phyloP scores from a whole-genome alignment of 1,140 invertebrate genomes.

The Papilio machaon region DNA sequence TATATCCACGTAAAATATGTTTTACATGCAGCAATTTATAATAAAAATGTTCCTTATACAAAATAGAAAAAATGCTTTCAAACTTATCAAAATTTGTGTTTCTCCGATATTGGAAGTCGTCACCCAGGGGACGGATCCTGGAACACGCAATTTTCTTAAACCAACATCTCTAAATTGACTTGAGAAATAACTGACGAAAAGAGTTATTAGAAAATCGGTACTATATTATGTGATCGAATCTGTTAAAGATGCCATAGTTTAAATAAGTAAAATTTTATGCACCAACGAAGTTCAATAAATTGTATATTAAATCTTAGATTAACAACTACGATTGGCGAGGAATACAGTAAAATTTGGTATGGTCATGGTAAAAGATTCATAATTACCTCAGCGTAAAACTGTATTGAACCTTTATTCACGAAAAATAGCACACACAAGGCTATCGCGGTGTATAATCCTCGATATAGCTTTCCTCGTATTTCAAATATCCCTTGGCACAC shows the following conservation, averaged over 20 bases:
- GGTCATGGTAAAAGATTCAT: not conserved
- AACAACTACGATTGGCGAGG: too few species aligned
- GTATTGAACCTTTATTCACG: not conserved
- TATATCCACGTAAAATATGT: not conserved
- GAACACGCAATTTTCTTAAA: constrained; percentile 27
- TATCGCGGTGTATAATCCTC: not conserved
- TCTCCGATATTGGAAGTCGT: constrained; percentile 1
- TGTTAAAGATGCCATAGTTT: too few species aligned
- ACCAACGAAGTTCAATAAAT: too few species aligned
- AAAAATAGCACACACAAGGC: not conserved
- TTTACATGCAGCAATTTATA: not conserved
- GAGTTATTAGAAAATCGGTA: not conserved
- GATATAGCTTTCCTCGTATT: constrained; percentile 44
- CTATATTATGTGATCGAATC: too few species aligned
- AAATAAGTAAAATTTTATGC: too few species aligned
- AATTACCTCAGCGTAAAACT: not conserved
- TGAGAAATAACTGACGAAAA: not conserved
- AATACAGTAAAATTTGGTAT: too few species aligned
- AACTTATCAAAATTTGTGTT: constrained; percentile 7
- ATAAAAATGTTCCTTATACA: not conserved
- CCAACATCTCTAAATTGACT: constrained; percentile 16
- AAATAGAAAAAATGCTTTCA: constrained; percentile 18
- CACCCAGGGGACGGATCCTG: constrained; percentile 8
- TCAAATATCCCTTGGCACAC: constrained; percentile 18
- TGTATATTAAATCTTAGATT: too few species aligned